phyloP scores from a whole-genome alignment of 2,888 invertebrate species.

The Trilocha varians region DNA sequence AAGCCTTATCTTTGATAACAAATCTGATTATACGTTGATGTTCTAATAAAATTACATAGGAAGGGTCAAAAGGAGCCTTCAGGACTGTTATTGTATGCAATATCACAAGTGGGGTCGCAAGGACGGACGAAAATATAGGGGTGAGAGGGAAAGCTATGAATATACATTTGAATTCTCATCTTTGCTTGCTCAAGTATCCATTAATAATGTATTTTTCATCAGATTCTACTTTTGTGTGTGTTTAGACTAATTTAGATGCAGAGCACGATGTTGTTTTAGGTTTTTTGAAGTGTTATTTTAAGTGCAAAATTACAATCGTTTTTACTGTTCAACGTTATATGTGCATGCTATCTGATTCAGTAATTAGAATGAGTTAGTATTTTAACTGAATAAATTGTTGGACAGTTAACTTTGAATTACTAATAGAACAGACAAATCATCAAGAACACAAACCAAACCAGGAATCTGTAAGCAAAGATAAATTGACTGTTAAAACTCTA shows the following conservation, averaged over 20 bases:
- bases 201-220: constrained; percentile 2
- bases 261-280: neutral
- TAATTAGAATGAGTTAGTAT: too few species aligned
- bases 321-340: too few species aligned
- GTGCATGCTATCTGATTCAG: too few species aligned
- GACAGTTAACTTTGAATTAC: too few species aligned
- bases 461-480: too few species aligned
- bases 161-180: constrained; percentile 25
- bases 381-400: too few species aligned
- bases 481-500: too few species aligned
- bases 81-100: constrained; percentile 45
- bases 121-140: constrained; percentile 32
- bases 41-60: constrained; percentile 38
- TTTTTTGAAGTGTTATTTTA: neutral
- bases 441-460: too few species aligned
- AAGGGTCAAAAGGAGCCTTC: constrained; percentile 34
- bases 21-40: constrained; percentile 16
- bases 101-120: constrained; percentile 33
- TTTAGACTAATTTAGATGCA: neutral
- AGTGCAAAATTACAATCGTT: too few species aligned
- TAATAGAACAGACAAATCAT: too few species aligned
- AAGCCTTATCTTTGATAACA: neutral
- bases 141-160: constrained; percentile 28
- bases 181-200: constrained; percentile 19
- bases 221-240: neutral